Evolutionary conservation across 2,113 vertebrate genomes (phyloP), one percentile per base, ranked within the genome.

Genomic region (Austrofundulus limnaeus): DNA sequence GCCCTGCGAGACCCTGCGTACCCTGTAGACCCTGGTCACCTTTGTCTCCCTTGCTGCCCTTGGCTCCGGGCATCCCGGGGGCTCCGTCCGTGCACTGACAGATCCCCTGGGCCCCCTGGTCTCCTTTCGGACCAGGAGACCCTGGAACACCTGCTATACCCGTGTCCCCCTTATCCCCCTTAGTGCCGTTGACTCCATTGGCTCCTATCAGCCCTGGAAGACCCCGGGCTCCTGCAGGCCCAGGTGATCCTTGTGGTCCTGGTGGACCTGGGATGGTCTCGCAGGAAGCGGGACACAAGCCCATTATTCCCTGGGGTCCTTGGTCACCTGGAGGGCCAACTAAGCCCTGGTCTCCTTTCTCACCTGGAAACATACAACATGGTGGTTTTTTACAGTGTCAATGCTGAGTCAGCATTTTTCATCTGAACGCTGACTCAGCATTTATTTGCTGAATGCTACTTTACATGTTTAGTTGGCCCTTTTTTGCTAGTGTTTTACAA

Each of bases 1-100:
- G 4, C 28, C 92, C 91, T 3, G 52, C 55, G 6, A 7, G 1
- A 4, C 90, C 92, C 11, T 28, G 15, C 8, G 4, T 8, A 15
- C 91, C 90, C n/a, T 62, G 17, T 0, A 8, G 2, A 43, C 91
- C 90, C 17, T 0, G 8, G 10, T 59, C 14, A 1, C 91, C 91
- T 37, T 79, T 80, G 1, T 65, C 59, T 20, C 92, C 91, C 23
- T 69, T 82, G 2, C 17, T 8, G 16, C 91, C 92, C 5, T 15
- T 47, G 7, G 48, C 31, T 10, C 91, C 90, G 5, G 11, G 17
- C 1, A 0, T 17, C 10, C 91, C 91, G 5, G 86, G 16, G 0
- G 3, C 11, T 23, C 91, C 91, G 41, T 92, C 77, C 0, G 11
- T 68, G 77, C 92, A 93, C 5, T 87, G 11, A 52, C 90, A 92